Base-by-base conservation (phyloP, 2,113 vertebrate genomes). In the Epinephelus cyanopodus region DNA sequence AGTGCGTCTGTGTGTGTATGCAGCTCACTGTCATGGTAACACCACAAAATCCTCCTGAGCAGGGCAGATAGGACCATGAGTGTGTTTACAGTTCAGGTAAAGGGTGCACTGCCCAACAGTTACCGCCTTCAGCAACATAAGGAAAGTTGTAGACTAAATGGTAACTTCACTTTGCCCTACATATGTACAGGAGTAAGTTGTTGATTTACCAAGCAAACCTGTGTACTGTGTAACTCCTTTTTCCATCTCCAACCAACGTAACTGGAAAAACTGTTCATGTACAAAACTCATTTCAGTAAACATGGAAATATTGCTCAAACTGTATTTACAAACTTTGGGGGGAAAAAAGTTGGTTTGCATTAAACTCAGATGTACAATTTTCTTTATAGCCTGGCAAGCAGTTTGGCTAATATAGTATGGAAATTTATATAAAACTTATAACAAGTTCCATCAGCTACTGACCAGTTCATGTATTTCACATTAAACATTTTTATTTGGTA, bases 11-110 rank as follows among this genome's bases (percentile, higher is more conserved):
- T 62, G 63, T 73, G 65, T 75, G 23, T 73, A 1, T 81, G 76
- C 63, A 27, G 83, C 45, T 66, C 4, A 17, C 42, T 85, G 81
- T 66, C 67, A 82, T 81, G 45, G 89, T 9, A 88, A 88, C 79
- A 10, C 6, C 17, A 58, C 71, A 73, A 61, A 81, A 45, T 77
- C 48, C 37, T 74, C 60, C 52, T 27, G 3, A 64, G 54, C 21
- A 9, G 14, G 18, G 45, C 61, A 33, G 74, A 87, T 50, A 37
- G 29, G 45, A 66, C 57, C 37, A 58, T 45, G 19, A 45, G 33
- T 21, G 42, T 61, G 61, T 83, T 75, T 72, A 74, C 39, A 33
- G 37, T 73, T 77, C 54, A 86, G 74, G 56, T 65, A 72, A 75
- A 76, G 27, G 27, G 5, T 77, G 48, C 29, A 4, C 48, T 61